Percentiles rank a stretch among this genome's conserved stretches.
These are phyloP conservation scores for Tor tambroides DNA, from an alignment of 2,113 vertebrate species.

Conservation along the genomic window DNA sequence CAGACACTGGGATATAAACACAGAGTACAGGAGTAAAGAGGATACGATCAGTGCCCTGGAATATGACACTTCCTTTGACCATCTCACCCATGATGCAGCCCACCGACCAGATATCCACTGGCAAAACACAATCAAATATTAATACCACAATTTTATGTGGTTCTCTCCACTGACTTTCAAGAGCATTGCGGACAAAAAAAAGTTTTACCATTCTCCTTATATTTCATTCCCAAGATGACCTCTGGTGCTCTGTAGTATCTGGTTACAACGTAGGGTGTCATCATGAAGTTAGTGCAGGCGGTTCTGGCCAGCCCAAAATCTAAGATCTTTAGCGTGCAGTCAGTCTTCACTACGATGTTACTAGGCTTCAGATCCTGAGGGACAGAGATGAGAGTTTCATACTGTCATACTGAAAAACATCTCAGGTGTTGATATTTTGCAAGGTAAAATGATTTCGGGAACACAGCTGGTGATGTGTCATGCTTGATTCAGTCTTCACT, in stretches of 20 bases:
- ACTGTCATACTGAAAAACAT: neutral
- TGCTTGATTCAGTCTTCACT: neutral
- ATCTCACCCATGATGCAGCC: constrained; percentile 99
- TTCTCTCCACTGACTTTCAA: neutral
- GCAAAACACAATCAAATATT: constrained; percentile 50
- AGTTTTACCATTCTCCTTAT: constrained; percentile 92
- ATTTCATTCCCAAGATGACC: constrained; percentile 98
- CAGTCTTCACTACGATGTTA: constrained; percentile 97
- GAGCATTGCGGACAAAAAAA: neutral
- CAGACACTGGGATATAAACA: neutral
- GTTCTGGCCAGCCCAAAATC: constrained; percentile 96
- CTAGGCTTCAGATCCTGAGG: constrained; percentile 94
- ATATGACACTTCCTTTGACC: constrained; percentile 98
- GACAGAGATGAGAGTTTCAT: neutral
- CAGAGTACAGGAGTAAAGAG: constrained; percentile 72
- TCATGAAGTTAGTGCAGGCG: constrained; percentile 98
- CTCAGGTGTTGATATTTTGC: neutral
- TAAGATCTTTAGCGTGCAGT: constrained; percentile 96
- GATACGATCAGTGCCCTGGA: constrained; percentile 99
- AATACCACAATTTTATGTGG: neutral
- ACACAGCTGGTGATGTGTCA: neutral
- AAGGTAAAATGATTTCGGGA: neutral
- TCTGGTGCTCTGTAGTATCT: constrained; percentile 95
- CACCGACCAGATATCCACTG: constrained; percentile 99
- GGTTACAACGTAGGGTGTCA: constrained; percentile 97